Conservation (phyloP, 1,140 invertebrate genomes). For the Aphaenogaster ashmeadi region DNA sequence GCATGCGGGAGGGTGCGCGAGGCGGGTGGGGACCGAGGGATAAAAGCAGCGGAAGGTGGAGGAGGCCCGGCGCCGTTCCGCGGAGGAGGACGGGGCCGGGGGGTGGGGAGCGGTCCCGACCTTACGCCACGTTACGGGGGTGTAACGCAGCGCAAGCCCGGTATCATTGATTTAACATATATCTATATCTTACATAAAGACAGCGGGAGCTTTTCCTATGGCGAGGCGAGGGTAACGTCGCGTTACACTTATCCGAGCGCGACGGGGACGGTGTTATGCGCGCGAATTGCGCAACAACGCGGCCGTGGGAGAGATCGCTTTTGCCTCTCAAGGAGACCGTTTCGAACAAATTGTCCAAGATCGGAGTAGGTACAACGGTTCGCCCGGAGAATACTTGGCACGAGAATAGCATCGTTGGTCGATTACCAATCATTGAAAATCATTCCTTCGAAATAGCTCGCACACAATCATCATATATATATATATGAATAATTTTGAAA, state of each 20-base stretch:
- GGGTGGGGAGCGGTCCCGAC: constrained; percentile 65
- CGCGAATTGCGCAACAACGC: constrained; percentile 12
- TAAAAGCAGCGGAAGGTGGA: constrained; percentile 39
- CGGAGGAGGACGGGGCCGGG: constrained; percentile 41
- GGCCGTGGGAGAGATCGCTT: background rate
- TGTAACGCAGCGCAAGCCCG: constrained; percentile 82
- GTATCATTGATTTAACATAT: constrained; percentile 86
- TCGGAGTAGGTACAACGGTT: background rate
- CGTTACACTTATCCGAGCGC: constrained; percentile 43
- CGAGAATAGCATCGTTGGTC: background rate
- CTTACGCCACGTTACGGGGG: constrained; percentile 65
- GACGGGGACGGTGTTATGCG: constrained; percentile 9
- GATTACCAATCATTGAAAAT: background rate
- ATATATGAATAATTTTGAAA: background rate
- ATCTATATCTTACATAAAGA: constrained; percentile 76
- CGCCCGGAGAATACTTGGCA: background rate
- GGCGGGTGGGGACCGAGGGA: background rate
- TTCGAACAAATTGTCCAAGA: background rate
- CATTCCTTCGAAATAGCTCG: background rate
- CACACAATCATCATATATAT: background rate
- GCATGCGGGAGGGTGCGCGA: background rate
- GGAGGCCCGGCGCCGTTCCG: constrained; percentile 55
- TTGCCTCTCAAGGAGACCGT: background rate
- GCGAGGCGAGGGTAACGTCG: constrained; percentile 32
- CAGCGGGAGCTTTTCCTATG: constrained; percentile 49